Evolutionary conservation across 35 echinoderm and acorn worm genomes (phyloP), one percentile per base, ranked within the genome.

Genomic region (Apostichopus californicus): DNA sequence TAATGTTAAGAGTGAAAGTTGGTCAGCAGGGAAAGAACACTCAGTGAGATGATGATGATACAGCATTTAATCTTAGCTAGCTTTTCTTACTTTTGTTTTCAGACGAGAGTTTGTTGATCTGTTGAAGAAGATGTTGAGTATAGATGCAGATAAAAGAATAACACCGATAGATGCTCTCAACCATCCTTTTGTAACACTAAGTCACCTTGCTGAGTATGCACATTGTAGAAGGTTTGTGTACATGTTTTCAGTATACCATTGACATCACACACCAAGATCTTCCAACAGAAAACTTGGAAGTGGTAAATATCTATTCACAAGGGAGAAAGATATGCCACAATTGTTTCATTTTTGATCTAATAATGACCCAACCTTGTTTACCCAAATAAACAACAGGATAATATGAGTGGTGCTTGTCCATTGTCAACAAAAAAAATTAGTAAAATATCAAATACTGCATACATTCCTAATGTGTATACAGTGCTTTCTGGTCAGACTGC

Each of bases 81-180:
- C 34, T 46, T 46, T 46, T 46, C 57, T 86, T 79, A 80, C 87
- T 77, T 93, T 66, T 93, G 5, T 56, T 77, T 95, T 18, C 70
- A 98, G 96, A 57, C 83, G 96, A 81, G 96, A 98, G 91, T 98
- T 98, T 98, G 94, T 98, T 15, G 96, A 98, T 54, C 73, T 98
- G 6, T 73, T 98, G 91, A 98, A 98, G 94, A 94, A 92, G 90
- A 98, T 98, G 96, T 77, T 98, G 91, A 98, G 95, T 24, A 98
- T 98, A 15, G 96, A 98, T 93, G 95, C 96, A 20, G 96, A 98
- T 83, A 98, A 98, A 83, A 90, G 96, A 57, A 96, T 96, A 53
- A 94, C 83, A 25, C 96, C 96, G 14, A 34, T 95, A 5, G 96
- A 98, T 26, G 96, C 96, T 18, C 91, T 98, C 56, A 98, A 96